Conservation (phyloP, 37 sponge, comb jelly and placozoan genomes). For the Aphrocallistes beatrix region DNA sequence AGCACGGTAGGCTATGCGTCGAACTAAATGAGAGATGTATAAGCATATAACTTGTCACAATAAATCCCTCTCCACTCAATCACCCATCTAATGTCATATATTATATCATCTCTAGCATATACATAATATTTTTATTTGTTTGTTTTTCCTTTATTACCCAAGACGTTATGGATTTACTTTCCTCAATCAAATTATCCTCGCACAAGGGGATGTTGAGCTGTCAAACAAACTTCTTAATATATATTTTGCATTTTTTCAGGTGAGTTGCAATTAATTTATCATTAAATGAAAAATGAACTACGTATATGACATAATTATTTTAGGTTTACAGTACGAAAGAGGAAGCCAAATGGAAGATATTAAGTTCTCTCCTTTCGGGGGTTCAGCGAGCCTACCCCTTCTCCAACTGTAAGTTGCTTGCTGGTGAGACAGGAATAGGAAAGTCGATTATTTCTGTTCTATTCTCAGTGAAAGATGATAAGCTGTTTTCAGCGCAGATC, state of each 20-base stretch:
- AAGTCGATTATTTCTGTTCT: background rate
- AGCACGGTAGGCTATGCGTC: too few relatives aligned
- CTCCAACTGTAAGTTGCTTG: slow-evolving; percentile 34
- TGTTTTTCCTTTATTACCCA: background rate
- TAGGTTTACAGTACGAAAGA: slow-evolving; percentile 43
- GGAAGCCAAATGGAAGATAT: slow-evolving; percentile 68
- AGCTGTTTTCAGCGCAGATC: slow-evolving; percentile 72
- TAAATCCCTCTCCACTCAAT: too few relatives aligned
- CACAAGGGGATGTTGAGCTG: slow-evolving; percentile 33
- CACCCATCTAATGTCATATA: too few relatives aligned
- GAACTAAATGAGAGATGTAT: too few relatives aligned
- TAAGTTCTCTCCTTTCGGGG: slow-evolving; percentile 77
- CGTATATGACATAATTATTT: background rate
- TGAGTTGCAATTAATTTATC: background rate
- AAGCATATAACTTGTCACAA: too few relatives aligned
- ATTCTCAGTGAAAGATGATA: slow-evolving; percentile 23
- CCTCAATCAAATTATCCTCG: slow-evolving; percentile 76
- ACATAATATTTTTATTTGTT: background rate
- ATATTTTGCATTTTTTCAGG: slow-evolving; percentile 88
- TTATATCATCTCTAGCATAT: too few relatives aligned
- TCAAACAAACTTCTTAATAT: slow-evolving; percentile 52
- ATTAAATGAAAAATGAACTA: background rate
- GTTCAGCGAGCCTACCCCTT: slow-evolving; percentile 93
- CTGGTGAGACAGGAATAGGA: background rate
- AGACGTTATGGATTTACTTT: slow-evolving; percentile 86